phyloP scores from a whole-genome alignment of 1,140 invertebrate genomes.

The Drosophila neocordata region DNA sequence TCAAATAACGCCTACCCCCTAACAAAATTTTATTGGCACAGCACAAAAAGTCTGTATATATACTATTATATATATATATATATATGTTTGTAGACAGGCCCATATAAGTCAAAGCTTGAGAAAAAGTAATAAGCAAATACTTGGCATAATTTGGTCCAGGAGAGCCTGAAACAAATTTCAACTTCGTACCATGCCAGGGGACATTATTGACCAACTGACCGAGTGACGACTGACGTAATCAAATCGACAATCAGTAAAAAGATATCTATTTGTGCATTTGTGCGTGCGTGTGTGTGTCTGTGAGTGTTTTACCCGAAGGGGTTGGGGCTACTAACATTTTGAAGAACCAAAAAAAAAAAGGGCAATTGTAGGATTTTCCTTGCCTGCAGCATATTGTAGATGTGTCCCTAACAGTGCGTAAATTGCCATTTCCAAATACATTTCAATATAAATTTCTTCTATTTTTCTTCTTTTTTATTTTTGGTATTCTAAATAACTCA shows the following conservation, averaged over 20 bases:
- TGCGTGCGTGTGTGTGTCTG: background rate
- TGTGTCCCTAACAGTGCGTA: conserved; percentile 70
- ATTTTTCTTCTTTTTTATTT: conserved; percentile 12
- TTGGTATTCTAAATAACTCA: conserved; percentile 1
- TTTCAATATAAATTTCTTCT: conserved; percentile 56
- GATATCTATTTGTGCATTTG: conserved; percentile 38
- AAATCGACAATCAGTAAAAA: conserved; percentile 72
- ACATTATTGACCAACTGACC: conserved; percentile 37
- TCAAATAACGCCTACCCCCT: conserved; percentile 66
- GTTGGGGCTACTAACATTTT: conserved; percentile 32
- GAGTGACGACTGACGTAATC: conserved; percentile 71
- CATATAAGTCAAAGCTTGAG: conserved; percentile 7
- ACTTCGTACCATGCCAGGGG: conserved; percentile 51
- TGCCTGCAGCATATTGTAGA: conserved; percentile 71
- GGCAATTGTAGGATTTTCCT: conserved; percentile 39
- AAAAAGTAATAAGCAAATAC: conserved; percentile 77
- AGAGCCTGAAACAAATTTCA: conserved; percentile 34
- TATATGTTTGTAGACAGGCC: background rate
- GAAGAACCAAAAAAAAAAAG: conserved; percentile 28
- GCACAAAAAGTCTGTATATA: conserved; percentile 7
- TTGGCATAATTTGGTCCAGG: conserved; percentile 71
- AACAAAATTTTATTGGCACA: conserved; percentile 56
- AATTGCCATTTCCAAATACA: conserved; percentile 78
- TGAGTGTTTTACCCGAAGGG: background rate
- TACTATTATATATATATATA: background rate